Evolutionary conservation across 2,888 invertebrate species (phyloP).

Genomic region (Stenodera caucasica): DNA sequence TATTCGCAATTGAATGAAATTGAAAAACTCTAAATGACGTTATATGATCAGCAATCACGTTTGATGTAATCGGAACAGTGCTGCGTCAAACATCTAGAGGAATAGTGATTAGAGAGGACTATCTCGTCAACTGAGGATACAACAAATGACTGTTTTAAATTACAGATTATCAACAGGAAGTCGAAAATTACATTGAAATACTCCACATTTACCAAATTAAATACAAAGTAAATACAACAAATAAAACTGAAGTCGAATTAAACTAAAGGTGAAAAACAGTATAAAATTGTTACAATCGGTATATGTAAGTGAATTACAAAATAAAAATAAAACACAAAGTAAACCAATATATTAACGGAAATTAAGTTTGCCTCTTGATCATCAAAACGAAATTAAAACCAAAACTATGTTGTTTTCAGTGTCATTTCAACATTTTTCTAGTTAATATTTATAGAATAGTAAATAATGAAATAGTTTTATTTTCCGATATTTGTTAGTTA

Average conservation of each 20-base stretch:
- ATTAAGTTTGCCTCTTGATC: not conserved
- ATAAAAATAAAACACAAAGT: not conserved
- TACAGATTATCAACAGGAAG: not conserved
- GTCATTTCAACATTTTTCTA: not conserved
- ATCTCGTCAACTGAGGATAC: slow-evolving; percentile 3
- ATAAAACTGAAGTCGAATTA: not conserved
- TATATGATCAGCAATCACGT: not conserved
- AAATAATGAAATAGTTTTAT: not conserved
- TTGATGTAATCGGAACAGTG: not conserved
- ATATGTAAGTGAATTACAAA: not conserved
- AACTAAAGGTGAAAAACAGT: not conserved
- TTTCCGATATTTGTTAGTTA: not conserved
- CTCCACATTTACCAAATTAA: not conserved
- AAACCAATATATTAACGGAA: not conserved
- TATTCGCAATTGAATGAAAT: too few species aligned
- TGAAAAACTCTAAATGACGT: not conserved
- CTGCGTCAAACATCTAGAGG: slow-evolving; percentile 2
- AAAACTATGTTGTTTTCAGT: not conserved
- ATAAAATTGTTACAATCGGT: not conserved
- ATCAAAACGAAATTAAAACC: not conserved
- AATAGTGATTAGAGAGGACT: slow-evolving; percentile 1
- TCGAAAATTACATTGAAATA: slow-evolving; percentile 5
- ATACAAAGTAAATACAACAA: not conserved
- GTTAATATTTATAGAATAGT: slow-evolving; percentile 6
- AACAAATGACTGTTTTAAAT: not conserved